Percentiles rank a stretch among this genome's conserved stretches.
These are phyloP conservation scores for Hermaeophaga mercurialis DNA, from an alignment of 2,888 invertebrate species.

Conservation along the genomic window DNA sequence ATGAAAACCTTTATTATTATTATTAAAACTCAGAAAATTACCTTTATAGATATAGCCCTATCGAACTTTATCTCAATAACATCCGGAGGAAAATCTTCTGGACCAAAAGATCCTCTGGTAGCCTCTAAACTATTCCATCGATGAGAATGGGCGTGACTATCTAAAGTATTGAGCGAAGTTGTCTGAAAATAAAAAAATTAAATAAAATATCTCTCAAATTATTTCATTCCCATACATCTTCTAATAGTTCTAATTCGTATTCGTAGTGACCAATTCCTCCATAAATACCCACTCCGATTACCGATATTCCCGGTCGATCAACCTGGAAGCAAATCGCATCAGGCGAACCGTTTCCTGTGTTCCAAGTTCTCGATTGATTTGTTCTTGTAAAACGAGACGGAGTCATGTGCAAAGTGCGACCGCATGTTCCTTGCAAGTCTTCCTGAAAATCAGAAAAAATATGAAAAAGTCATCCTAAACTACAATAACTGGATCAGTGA, in stretches of 20 bases:
- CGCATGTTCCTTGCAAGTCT: conserved; percentile 73
- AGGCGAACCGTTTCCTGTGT: conserved; percentile 94
- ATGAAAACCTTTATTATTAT: too few relatives aligned
- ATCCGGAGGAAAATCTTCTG: conserved; percentile 86
- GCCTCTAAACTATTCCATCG: conserved; percentile 90
- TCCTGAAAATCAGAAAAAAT: conserved; percentile 58
- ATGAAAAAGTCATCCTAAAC: too few relatives aligned
- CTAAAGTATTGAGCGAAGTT: conserved; percentile 59
- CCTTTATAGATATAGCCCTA: conserved; percentile 83
- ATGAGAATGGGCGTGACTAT: conserved; percentile 68
- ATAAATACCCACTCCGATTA: conserved; percentile 90
- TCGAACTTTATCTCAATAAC: conserved; percentile 91
- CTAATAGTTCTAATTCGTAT: conserved; percentile 88
- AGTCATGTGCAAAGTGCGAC: conserved; percentile 82
- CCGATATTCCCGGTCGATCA: conserved; percentile 84
- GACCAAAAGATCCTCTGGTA: conserved; percentile 81
- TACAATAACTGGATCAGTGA: too few relatives aligned
- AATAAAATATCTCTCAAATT: too few relatives aligned
- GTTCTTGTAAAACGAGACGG: conserved; percentile 90
- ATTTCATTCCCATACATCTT: conserved; percentile 69
- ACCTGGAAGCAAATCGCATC: conserved; percentile 96
- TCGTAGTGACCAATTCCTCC: conserved; percentile 88
- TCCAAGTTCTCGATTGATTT: conserved; percentile 92
- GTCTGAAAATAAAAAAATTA: conserved; percentile 47
- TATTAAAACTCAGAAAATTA: too few relatives aligned